phyloP scores from a whole-genome alignment of 2,113 vertebrate species.

The Collichthys lucidus region DNA sequence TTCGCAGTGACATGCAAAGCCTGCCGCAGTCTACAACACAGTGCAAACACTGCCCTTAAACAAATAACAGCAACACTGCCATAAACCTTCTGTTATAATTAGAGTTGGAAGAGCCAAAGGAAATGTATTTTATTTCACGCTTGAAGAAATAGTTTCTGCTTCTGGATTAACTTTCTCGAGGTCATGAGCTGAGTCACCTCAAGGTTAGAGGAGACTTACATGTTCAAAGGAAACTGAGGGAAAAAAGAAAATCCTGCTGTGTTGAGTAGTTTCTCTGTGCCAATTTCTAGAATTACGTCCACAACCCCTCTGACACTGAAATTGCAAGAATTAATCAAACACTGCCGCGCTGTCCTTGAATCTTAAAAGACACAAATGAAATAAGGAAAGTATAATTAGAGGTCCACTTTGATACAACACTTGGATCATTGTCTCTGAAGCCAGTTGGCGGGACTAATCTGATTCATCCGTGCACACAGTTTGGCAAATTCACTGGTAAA shows the following conservation, averaged over 20 bases:
- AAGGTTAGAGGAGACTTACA: conserved; percentile 36
- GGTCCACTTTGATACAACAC: conserved; percentile 30
- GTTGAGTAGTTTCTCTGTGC: not conserved
- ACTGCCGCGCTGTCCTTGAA: not conserved
- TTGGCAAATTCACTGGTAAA: conserved; percentile 19
- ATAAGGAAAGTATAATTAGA: conserved; percentile 27
- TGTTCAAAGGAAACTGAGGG: conserved; percentile 20
- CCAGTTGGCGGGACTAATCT: conserved; percentile 29
- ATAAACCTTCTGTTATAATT: conserved; percentile 66
- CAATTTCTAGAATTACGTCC: conserved; percentile 31
- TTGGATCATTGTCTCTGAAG: conserved; percentile 42
- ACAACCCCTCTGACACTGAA: conserved; percentile 23
- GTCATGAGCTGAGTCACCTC: conserved; percentile 19
- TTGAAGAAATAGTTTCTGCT: conserved; percentile 37
- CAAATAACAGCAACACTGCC: conserved; percentile 38
- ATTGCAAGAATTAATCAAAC: conserved; percentile 43
- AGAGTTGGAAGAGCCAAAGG: conserved; percentile 42
- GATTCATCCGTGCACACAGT: conserved; percentile 20
- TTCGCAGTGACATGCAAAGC: conserved; percentile 42
- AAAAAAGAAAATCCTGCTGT: conserved; percentile 5
- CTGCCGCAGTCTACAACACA: conserved; percentile 10
- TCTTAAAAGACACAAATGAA: conserved; percentile 14
- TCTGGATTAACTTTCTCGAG: conserved; percentile 60
- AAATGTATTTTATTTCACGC: conserved; percentile 69
- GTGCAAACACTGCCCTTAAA: conserved; percentile 33